Base-by-base conservation (phyloP, 2,113 vertebrate genomes). In the Amphiprion ocellaris region DNA sequence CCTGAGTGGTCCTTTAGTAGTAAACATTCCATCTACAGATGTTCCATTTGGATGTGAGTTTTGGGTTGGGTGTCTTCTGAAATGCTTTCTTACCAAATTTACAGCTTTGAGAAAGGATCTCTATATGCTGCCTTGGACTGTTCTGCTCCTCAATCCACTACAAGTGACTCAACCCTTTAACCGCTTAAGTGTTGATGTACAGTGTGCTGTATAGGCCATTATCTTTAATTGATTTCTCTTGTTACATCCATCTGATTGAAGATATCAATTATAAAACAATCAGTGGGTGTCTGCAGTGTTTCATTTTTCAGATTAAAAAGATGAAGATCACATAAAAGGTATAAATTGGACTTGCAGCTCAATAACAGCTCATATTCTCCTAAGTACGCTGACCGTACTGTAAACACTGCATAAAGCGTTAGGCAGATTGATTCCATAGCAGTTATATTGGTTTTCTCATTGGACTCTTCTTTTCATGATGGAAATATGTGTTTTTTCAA, bases 161-260 rank as follows among this genome's bases (percentile, higher is more conserved):
- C 26, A 26, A 26, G 26, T 26, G 30, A 33, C 4, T 33, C 30
- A 33, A 55, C 39, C n/a, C 39, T 33, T 41, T 49, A 37, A 19
- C 10, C 16, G 8, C 16, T 16, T 26, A 26, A 14, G 1, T 3
- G 6, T 54, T 64, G 52, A 17, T 53, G 26, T 21, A 23, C 10
- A 10, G 5, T 17, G 54, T 61, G 61, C 26, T 55, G 53, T 21
- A 19, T 2, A 0, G 37, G 39, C 23, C 49, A 14, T 73, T 78
- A 24, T 63, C 23, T 71, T 37, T 52, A 9, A 76, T 63, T 56
- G 49, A 77, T 67, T 66, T 44, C 14, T 28, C 14, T n/a, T 9
- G 9, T 61, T 56, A 21, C 12, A n/a, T 59, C 53, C 17, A 1
- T 55, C 54, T 70, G 3, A 44, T 0, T 44, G 15, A 67, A 26